Percentiles rank a stretch among this genome's conserved stretches.
These are phyloP conservation scores for Ptilonorhynchus violaceus DNA, from an alignment of 2,113 vertebrate species.

Conservation along the genomic window DNA sequence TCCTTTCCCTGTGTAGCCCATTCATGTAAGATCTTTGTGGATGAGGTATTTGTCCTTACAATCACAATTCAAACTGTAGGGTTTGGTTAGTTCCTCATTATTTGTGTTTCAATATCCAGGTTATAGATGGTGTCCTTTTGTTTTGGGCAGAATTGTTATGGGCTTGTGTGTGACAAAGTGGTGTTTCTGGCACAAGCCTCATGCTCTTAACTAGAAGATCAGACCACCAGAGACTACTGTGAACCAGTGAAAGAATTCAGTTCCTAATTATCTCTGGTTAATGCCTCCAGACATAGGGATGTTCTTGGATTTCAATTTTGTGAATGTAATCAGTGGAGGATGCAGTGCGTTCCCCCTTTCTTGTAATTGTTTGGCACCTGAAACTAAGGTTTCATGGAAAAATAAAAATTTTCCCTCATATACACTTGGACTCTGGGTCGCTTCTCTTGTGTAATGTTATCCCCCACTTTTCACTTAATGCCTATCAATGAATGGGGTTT, in stretches of 20 bases:
- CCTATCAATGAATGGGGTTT: background rate
- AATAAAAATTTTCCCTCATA: background rate
- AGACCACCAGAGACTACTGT: background rate
- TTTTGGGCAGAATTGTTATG: background rate
- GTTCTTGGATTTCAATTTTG: conserved; percentile 23
- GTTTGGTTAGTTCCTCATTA: background rate
- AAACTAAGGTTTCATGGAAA: background rate
- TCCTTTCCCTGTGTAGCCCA: background rate
- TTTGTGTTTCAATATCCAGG: background rate
- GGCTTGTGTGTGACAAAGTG: background rate
- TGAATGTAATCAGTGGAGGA: background rate
- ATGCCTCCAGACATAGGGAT: background rate
- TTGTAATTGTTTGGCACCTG: conserved; percentile 14
- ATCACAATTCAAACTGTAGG: background rate
- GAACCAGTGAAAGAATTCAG: background rate
- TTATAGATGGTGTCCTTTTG: background rate
- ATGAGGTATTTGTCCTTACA: background rate
- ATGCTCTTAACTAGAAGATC: background rate
- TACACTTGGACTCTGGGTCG: background rate
- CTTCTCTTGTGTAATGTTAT: background rate
- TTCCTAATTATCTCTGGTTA: conserved; percentile 18
- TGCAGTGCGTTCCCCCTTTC: background rate
- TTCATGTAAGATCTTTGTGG: background rate
- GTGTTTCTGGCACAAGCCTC: background rate
- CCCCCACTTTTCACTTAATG: background rate